phyloP scores from a whole-genome alignment of 2,113 vertebrate species.

The Podarcis raffonei region DNA sequence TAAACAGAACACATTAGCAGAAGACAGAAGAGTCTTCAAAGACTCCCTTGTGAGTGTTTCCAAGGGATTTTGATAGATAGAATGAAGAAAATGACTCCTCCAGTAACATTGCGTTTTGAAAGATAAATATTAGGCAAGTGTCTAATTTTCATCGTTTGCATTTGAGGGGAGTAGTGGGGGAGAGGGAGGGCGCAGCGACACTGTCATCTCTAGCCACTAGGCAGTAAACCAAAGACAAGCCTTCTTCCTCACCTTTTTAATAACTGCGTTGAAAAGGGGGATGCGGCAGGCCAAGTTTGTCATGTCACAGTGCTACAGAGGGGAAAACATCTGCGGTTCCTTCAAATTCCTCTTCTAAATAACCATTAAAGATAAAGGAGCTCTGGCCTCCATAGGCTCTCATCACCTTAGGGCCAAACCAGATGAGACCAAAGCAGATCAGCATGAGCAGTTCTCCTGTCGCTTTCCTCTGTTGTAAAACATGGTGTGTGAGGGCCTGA shows the following conservation, averaged over 20 bases:
- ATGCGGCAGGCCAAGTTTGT: background rate
- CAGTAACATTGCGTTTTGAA: constrained; percentile 35
- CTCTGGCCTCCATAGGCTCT: background rate
- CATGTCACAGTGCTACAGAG: background rate
- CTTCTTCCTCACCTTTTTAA: background rate
- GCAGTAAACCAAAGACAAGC: background rate
- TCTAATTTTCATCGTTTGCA: constrained; percentile 39
- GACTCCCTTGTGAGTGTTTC: constrained; percentile 20
- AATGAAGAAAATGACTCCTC: background rate
- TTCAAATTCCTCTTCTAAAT: background rate
- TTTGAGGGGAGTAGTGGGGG: constrained; percentile 5
- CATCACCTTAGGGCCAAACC: no score
- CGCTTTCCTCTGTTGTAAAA: background rate
- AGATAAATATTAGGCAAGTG: constrained; percentile 31
- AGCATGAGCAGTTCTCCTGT: background rate
- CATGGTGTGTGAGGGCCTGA: background rate
- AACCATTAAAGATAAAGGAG: background rate
- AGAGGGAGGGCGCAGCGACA: background rate
- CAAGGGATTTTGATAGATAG: constrained; percentile 41
- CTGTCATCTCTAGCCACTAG: background rate
- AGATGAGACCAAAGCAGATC: background rate
- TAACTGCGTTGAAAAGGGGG: background rate
- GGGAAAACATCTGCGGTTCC: background rate
- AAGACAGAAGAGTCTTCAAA: constrained; percentile 46
- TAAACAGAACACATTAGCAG: constrained; percentile 33